Evolutionary conservation across 2,888 invertebrate species (phyloP), one percentile per base, ranked within the genome.

Genomic region (Falcaria lacertinaria): DNA sequence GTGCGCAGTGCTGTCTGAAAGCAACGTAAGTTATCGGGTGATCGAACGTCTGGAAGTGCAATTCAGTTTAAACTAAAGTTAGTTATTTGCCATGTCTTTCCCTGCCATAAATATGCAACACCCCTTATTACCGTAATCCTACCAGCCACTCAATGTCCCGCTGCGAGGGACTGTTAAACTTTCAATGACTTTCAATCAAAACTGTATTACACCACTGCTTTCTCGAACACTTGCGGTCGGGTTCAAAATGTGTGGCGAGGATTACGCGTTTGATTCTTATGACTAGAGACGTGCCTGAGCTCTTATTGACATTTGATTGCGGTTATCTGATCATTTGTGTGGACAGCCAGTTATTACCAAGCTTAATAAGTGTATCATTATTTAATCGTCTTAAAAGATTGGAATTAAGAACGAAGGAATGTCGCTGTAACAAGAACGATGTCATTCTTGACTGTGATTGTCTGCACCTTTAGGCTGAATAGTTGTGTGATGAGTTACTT

Each of bases 141-240:
- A 25, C 7, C 11, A 25, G 5, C 19, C 5, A 19, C 6, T 25
- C 7, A 33, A 15, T 41, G 45, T 40, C 56, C 51, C 44, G 51
- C 51, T 47, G 56, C 39, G 50, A 48, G 46, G 45, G 34, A 48
- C 36, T 46, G 39, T 42, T 41, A 36, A 36, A 36, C 35, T 36
- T 46, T 43, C 34, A 41, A 34, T 39, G 34, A 32, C 15, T 43
- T 34, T 37, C 15, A n/a, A 36, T 14, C 14, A 19, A 19, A 17
- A 36, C 19, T 35, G 25, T 15, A 38, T 28, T 28, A 11, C 11
- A 11, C 1, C 28, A 28, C 11, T 28, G 28, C 28, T 28, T 28
- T 28, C 28, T 28, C 28, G 28, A 28, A 11, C 28, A 28, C 11
- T 28, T 28, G 28, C 28, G 28, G 28, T 28, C 11, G 28, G 28